phyloP scores from a whole-genome alignment of 2,113 vertebrate species.

The Spermophilus dauricus region DNA sequence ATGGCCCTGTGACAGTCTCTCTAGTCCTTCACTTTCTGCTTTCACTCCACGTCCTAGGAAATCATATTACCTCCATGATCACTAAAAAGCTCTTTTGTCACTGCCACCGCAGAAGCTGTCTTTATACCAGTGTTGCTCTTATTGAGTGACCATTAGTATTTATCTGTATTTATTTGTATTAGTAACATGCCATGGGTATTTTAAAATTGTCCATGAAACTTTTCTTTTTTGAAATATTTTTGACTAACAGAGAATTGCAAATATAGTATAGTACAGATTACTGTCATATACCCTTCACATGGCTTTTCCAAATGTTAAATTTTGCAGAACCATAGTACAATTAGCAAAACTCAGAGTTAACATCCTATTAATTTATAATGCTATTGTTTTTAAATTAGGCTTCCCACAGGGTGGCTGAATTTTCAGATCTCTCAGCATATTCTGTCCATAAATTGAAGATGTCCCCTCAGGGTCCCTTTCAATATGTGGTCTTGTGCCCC shows the following conservation, averaged over 20 bases:
- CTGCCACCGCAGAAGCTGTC: neutral
- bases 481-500: neutral
- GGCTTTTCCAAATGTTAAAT: conserved; percentile 36
- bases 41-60: neutral
- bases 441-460: conserved; percentile 8
- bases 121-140: neutral
- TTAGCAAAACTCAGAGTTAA: conserved; percentile 50
- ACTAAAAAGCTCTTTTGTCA: neutral
- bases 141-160: neutral
- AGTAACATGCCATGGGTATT: neutral
- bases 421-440: neutral
- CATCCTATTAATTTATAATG: conserved; percentile 49
- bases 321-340: neutral
- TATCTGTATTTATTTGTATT: neutral
- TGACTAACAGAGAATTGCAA: neutral
- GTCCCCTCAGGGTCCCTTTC: neutral
- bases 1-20: neutral
- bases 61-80: neutral
- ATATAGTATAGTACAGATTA: neutral
- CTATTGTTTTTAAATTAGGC: conserved; percentile 19
- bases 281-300: neutral
- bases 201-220: neutral
- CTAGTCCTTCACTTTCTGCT: neutral
- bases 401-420: neutral
- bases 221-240: neutral